Evolutionary conservation across 2,888 invertebrate genomes (phyloP).

Genomic region (Beris morrisii): DNA sequence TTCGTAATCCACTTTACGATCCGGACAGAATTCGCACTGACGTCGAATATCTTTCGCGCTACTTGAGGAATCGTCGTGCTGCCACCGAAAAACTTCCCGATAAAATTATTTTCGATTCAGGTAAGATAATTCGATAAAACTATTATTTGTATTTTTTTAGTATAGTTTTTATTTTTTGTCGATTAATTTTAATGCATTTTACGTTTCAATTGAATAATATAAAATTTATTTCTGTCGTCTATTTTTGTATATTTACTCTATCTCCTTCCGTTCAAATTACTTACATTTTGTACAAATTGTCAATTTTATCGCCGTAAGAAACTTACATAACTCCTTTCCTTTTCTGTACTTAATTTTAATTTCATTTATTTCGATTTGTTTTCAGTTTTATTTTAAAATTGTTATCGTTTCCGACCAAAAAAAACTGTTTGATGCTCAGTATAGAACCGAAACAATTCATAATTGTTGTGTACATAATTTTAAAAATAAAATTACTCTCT

Average conservation of each 20-base stretch:
- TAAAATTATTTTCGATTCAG: conserved; percentile 36
- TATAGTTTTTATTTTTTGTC: too few relatives aligned
- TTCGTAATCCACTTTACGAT: conserved; percentile 69
- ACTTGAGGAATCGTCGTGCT: conserved; percentile 77
- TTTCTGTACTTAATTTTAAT: conserved; percentile 1
- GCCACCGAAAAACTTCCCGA: conserved; percentile 58
- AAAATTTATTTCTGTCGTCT: neutral
- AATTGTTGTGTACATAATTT: conserved; percentile 3
- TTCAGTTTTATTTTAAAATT: too few relatives aligned
- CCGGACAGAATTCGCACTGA: conserved; percentile 80
- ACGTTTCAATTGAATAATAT: too few relatives aligned
- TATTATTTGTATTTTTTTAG: too few relatives aligned
- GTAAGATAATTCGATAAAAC: conserved; percentile 28
- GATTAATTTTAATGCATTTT: too few relatives aligned
- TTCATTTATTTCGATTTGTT: conserved; percentile 4
- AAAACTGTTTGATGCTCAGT: conserved; percentile 26
- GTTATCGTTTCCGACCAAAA: neutral
- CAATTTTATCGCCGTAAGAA: neutral
- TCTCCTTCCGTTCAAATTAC: neutral
- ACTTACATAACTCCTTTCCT: neutral
- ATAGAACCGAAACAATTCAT: conserved; percentile 14
- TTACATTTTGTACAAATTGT: neutral
- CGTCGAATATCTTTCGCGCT: conserved; percentile 84
- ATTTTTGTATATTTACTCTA: conserved; percentile 4
- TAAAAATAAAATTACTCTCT: conserved; percentile 17